Conservation (phyloP, 2,113 vertebrate genomes). For the Lophotis ruficrista region DNA sequence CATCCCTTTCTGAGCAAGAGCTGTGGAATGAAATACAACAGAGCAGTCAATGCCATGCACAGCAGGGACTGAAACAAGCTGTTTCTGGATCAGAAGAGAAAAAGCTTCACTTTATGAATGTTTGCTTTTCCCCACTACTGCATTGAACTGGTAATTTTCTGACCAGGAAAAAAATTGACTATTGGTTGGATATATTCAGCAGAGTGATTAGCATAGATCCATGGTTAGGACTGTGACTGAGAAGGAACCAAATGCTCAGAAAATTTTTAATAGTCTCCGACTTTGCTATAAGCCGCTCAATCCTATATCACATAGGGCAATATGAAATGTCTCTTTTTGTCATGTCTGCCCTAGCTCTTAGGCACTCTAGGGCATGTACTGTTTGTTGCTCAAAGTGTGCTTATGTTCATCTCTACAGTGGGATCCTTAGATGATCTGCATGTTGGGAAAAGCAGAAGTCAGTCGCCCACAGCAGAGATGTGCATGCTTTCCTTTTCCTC, state of each 20-base stretch:
- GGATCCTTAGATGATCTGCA: neutral
- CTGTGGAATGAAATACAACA: slow-evolving; percentile 69
- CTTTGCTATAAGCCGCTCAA: neutral
- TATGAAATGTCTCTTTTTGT: neutral
- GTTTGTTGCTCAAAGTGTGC: neutral
- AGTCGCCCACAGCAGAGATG: neutral
- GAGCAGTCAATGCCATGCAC: neutral
- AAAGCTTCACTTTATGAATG: neutral
- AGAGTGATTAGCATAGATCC: neutral
- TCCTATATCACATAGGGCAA: neutral
- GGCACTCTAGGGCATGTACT: neutral
- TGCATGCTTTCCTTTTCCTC: neutral
- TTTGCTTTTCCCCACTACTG: neutral
- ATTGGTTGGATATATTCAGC: neutral
- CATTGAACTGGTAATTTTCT: neutral
- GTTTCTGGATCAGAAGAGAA: neutral
- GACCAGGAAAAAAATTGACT: neutral
- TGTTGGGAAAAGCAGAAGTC: neutral
- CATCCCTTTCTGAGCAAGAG: slow-evolving; percentile 91
- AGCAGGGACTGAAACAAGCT: neutral
- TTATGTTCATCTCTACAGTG: neutral
- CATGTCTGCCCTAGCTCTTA: neutral
- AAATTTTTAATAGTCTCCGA: neutral
- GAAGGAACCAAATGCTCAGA: neutral
- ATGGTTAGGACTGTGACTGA: neutral